A percentile compares a stretch with the other conserved stretches of the same genome.
Evolutionary conservation across 2,797 vertebrate species (phyloP).

Genomic region (Parauchenoglanis punctatus): DNA sequence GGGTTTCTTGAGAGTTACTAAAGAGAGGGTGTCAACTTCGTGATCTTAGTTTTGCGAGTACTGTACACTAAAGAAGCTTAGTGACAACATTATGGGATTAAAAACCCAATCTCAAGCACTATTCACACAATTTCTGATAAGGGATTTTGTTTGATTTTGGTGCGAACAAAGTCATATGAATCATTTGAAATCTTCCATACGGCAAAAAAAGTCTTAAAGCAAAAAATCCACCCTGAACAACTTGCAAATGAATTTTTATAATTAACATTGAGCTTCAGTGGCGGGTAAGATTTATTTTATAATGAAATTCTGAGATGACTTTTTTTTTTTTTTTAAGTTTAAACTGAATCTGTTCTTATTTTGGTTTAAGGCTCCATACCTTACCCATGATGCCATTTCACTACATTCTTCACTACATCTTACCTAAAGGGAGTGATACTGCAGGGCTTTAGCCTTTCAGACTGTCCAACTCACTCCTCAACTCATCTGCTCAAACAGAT

Average conservation of each 20-base stretch:
- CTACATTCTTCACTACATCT: too few relatives aligned
- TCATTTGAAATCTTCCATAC: not conserved
- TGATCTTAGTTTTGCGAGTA: constrained; percentile 22
- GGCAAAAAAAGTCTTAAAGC: not conserved
- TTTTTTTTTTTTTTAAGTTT: not conserved
- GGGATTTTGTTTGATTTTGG: not conserved
- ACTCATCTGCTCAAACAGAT: not conserved
- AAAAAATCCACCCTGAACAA: not conserved
- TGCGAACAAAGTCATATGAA: not conserved
- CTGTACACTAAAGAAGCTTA: constrained; percentile 16
- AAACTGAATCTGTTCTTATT: not conserved
- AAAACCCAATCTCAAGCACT: not conserved
- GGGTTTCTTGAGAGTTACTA: constrained; percentile 27
- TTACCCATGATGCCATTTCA: not conserved
- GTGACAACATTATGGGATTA: constrained; percentile 17
- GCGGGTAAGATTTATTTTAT: not conserved
- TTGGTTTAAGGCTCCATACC: not conserved
- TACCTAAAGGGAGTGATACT: not conserved
- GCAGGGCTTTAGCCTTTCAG: not conserved
- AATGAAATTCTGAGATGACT: not conserved
- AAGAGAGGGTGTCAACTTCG: not conserved
- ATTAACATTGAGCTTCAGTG: not conserved
- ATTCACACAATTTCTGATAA: not conserved
- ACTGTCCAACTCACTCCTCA: not conserved
- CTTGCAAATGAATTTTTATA: not conserved